Percentiles rank a stretch among this genome's conserved stretches.
Evolutionary conservation across 2,797 vertebrate genomes (phyloP).

Genomic region (Rhinatrema bivittatum): DNA sequence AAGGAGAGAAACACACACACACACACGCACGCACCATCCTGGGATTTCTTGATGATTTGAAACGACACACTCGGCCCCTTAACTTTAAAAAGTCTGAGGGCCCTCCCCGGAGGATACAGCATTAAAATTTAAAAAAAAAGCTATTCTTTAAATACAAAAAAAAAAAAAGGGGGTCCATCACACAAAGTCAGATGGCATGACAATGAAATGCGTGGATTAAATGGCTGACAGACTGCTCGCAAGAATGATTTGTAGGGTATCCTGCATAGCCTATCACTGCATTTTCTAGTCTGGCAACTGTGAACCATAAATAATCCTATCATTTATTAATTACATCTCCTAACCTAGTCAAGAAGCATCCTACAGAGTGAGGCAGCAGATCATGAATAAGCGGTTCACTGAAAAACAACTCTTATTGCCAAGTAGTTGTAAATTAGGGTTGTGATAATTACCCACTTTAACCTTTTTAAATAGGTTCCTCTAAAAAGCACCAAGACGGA

Average conservation of each 20-base stretch:
- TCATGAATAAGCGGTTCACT: constrained; percentile 58
- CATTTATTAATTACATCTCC: constrained; percentile 66
- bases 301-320: constrained; percentile 71
- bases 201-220: too few relatives aligned
- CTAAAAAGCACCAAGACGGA: constrained; percentile 54
- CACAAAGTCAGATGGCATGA: too few relatives aligned
- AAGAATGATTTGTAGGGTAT: constrained; percentile 38
- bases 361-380: constrained; percentile 48
- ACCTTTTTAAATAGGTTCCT: constrained; percentile 60
- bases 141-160: too few relatives aligned
- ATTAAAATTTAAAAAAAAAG: too few relatives aligned
- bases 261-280: constrained; percentile 49
- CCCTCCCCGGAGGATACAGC: too few relatives aligned
- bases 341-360: constrained; percentile 59
- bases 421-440: constrained; percentile 56
- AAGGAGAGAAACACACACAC: too few relatives aligned
- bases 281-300: constrained; percentile 50
- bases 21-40: too few relatives aligned
- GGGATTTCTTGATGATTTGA: too few relatives aligned
- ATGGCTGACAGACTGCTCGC: too few relatives aligned
- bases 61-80: too few relatives aligned
- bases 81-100: too few relatives aligned
- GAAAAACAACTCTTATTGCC: constrained; percentile 60
- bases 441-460: constrained; percentile 65
- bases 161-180: too few relatives aligned